Percentiles rank a stretch among this genome's conserved stretches.
Conservation (phyloP, 2,797 vertebrate species). For the Peromyscus melanophrys region DNA sequence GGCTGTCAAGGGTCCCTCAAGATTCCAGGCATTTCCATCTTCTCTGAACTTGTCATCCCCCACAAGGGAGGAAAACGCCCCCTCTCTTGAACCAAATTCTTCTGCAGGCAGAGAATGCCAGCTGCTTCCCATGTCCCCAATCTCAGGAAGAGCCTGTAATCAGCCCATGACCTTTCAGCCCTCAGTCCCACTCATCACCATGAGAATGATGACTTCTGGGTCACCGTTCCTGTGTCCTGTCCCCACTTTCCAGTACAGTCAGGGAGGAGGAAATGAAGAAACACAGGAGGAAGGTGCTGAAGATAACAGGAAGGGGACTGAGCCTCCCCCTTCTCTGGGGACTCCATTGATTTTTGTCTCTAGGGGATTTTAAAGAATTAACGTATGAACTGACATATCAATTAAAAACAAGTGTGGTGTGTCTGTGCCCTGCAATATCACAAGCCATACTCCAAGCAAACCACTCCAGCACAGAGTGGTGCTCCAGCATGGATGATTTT, state of each 20-base stretch:
- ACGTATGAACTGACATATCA: background rate
- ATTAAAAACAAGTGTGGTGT: background rate
- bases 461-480: background rate
- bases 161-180: background rate
- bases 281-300: background rate
- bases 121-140: background rate
- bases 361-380: constrained; percentile 1
- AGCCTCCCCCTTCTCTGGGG: background rate
- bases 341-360: background rate
- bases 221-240: background rate
- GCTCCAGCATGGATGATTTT: background rate
- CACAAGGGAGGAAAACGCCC: background rate
- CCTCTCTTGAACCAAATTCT: background rate
- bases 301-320: background rate
- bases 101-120: background rate
- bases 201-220: background rate
- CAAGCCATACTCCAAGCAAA: background rate
- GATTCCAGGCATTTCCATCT: background rate
- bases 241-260: no score
- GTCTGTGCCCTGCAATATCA: background rate
- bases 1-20: background rate
- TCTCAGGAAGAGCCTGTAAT: no score
- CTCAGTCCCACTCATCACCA: background rate
- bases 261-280: background rate
- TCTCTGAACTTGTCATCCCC: background rate